Conservation (phyloP, 2,888 invertebrate species). For the Cabera pusaria region DNA sequence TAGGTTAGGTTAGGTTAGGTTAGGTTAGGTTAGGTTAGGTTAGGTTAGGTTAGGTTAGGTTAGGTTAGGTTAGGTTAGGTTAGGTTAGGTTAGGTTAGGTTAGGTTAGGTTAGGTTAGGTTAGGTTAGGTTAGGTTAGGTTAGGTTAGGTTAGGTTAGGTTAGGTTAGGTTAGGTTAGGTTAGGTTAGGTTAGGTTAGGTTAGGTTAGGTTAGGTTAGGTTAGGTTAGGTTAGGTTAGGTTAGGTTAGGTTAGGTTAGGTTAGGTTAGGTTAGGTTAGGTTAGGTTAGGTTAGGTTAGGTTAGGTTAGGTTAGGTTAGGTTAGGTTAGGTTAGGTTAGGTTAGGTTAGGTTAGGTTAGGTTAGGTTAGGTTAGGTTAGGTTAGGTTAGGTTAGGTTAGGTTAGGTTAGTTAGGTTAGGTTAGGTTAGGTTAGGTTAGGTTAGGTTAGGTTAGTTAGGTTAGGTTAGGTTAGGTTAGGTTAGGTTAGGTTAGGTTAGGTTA, state of each 20-base stretch:
- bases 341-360: slow-evolving; percentile 30
- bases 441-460: slow-evolving; percentile 32
- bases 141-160: no score
- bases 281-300: slow-evolving; percentile 34
- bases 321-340: slow-evolving; percentile 34
- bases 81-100: no score
- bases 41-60: no score
- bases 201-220: no score
- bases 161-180: no score
- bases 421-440: slow-evolving; percentile 32
- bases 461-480: slow-evolving; percentile 33
- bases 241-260: slow-evolving; percentile 36
- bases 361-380: slow-evolving; percentile 30
- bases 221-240: slow-evolving; percentile 36
- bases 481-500: slow-evolving; percentile 29
- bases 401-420: slow-evolving; percentile 30
- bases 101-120: no score
- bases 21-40: no score
- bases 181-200: no score
- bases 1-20: no score
- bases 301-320: slow-evolving; percentile 30
- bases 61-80: no score
- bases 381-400: slow-evolving; percentile 30
- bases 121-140: no score
- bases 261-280: slow-evolving; percentile 36